phyloP scores from a whole-genome alignment of 2,113 vertebrate genomes.

The Leptodactylus fuscus region DNA sequence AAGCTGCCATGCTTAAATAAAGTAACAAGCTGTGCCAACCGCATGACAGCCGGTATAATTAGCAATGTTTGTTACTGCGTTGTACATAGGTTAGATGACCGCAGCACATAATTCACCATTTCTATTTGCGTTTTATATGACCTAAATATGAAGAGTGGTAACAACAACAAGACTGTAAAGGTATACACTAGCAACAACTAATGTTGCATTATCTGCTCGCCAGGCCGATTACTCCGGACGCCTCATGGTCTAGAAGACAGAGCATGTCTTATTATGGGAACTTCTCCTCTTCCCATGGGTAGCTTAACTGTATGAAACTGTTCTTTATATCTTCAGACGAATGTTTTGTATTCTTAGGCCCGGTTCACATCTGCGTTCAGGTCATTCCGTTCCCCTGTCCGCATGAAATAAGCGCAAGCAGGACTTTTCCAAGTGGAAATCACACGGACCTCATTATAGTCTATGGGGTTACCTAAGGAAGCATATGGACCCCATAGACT shows the following conservation, averaged over 20 bases:
- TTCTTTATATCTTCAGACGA: too few relatives aligned
- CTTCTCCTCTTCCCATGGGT: not conserved
- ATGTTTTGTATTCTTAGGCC: too few relatives aligned
- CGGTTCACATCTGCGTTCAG: too few relatives aligned
- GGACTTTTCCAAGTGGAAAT: too few relatives aligned
- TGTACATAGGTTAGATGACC: constrained; percentile 48
- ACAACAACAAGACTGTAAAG: constrained; percentile 39
- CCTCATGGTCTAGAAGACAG: not conserved
- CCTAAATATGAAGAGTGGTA: constrained; percentile 37
- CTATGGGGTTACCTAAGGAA: too few relatives aligned
- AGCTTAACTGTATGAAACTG: too few relatives aligned
- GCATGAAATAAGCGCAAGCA: too few relatives aligned
- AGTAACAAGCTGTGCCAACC: constrained; percentile 22
- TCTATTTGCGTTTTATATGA: constrained; percentile 54
- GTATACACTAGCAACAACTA: constrained; percentile 42
- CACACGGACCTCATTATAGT: too few relatives aligned
- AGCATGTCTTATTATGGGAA: constrained; percentile 18
- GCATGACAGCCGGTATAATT: constrained; percentile 49
- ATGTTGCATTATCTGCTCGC: not conserved
- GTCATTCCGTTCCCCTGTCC: too few relatives aligned
- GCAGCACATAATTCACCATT: constrained; percentile 37
- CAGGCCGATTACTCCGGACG: constrained; percentile 11
- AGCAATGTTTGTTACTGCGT: constrained; percentile 45
- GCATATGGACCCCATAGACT: too few relatives aligned
- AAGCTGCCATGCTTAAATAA: constrained; percentile 21